phyloP scores from a whole-genome alignment of 2,888 invertebrate species.

The Mesorhabditis spiculigera region DNA sequence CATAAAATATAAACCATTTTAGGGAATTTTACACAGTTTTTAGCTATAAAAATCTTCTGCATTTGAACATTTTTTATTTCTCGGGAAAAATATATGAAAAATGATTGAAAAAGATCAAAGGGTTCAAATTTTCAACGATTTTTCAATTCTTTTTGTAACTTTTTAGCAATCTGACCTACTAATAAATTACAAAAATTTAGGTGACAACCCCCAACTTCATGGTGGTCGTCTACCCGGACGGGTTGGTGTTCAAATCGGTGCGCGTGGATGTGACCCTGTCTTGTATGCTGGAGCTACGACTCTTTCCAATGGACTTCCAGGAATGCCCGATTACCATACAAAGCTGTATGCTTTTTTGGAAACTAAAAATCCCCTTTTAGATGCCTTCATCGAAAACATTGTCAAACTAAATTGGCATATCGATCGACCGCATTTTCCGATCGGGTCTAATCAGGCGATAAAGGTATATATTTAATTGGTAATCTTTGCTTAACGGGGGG shows the following conservation, averaged over 20 bases:
- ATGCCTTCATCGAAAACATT: constrained; percentile 55
- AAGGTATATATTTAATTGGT: constrained; percentile 15
- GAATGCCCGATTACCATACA: constrained; percentile 54
- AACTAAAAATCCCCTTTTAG: constrained; percentile 23
- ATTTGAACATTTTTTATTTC: too few species aligned
- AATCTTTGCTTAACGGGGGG: too few species aligned
- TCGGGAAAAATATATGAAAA: constrained; percentile 14
- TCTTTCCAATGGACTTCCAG: constrained; percentile 51
- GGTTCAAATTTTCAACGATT: constrained; percentile 12
- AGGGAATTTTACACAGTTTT: too few species aligned
- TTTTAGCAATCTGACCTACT: background rate
- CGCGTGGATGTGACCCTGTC: constrained; percentile 56
- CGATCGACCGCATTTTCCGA: constrained; percentile 49
- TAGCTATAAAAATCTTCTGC: too few species aligned
- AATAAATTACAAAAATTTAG: constrained; percentile 15
- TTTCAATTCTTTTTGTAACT: background rate
- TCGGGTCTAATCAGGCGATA: constrained; percentile 51
- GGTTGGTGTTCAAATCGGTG: constrained; percentile 57
- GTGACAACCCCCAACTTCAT: constrained; percentile 48
- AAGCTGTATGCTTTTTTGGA: constrained; percentile 40
- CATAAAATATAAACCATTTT: too few species aligned
- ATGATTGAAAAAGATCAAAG: constrained; percentile 7
- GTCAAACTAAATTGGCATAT: constrained; percentile 55
- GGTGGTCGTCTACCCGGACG: constrained; percentile 57
- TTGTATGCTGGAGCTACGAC: constrained; percentile 48